Conservation (phyloP, 2,113 vertebrate species). For the Connochaetes taurinus region DNA sequence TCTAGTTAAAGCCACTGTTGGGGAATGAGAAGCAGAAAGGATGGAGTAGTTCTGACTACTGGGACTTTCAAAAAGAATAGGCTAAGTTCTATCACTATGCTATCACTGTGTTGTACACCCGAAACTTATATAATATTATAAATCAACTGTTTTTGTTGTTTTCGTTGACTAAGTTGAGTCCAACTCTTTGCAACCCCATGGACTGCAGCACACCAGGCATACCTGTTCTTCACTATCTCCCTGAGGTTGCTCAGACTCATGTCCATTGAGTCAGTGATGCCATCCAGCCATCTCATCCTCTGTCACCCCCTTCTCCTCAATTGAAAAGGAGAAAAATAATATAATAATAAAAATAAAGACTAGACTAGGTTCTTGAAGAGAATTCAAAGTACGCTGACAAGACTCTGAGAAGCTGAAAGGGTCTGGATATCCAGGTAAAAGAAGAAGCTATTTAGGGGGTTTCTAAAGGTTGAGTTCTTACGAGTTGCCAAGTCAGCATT, state of each 20-base stretch:
- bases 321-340: background rate
- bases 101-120: background rate
- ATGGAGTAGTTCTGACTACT: background rate
- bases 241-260: background rate
- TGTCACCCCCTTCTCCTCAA: background rate
- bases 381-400: background rate
- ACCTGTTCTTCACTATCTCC: background rate
- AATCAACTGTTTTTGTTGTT: background rate
- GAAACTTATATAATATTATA: background rate
- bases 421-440: background rate
- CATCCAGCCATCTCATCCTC: background rate
- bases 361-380: background rate
- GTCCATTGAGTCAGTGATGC: background rate
- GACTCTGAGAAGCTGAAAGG: background rate
- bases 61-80: background rate
- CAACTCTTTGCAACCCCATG: background rate
- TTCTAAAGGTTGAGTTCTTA: slow-evolving; percentile 1
- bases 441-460: background rate
- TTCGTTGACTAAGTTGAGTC: background rate
- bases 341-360: background rate
- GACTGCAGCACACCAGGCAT: background rate
- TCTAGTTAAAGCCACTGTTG: background rate
- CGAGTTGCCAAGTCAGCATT: background rate
- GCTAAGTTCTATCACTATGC: background rate
- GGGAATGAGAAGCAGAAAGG: background rate